Base-by-base conservation (phyloP, 2,888 invertebrate species). In the Nipponacmea schrenckii region DNA sequence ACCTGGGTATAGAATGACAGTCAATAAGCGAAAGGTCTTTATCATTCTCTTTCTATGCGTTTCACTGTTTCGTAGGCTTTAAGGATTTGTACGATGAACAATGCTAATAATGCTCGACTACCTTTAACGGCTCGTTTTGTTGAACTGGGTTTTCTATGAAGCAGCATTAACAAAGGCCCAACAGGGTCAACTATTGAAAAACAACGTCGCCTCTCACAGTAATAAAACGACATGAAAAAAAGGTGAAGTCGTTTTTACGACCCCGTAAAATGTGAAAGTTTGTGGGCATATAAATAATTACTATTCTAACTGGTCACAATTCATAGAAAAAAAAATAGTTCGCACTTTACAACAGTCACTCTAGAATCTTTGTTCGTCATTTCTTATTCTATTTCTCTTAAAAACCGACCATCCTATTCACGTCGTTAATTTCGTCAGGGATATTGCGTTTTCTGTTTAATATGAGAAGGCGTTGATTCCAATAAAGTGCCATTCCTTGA, bases 121-220 rank as follows among this genome's bases (percentile, higher is more conserved):
- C 56, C 24, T 56, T 56, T 56, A 56, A 56, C 56, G 20, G 56
- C 24, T 56, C 56, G 20, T 56, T 56, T 56, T 56, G 56, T 56
- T 56, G 56, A 24, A 56, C 56, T 20, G 56, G 56, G 20, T 56
- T 56, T 39, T 56, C 20, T 24, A 56, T 56, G 24, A 56, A 56
- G 39, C 56, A 24, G 24, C 56, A 20, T 24, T 56, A 56, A 56
- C 56, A 56, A 56, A 56, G 56, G 14, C 24, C 20, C 14, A 56
- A 56, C 56, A 56, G 56, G 56, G 56, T 56, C 56, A 56, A 56
- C 56, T 56, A 56, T 56, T 56, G 12, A 56, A 56, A 56, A 56
- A 56, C 56, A 56, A 56, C 20, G 20, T 56, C 39, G 39, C 20
- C 56, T 56, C 56, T 24, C 56, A 56, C 56, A 56, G 56, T 24